These are phyloP conservation scores for Tachypleus tridentatus DNA, from an alignment of 1,140 invertebrate genomes.

Conservation along the genomic window DNA sequence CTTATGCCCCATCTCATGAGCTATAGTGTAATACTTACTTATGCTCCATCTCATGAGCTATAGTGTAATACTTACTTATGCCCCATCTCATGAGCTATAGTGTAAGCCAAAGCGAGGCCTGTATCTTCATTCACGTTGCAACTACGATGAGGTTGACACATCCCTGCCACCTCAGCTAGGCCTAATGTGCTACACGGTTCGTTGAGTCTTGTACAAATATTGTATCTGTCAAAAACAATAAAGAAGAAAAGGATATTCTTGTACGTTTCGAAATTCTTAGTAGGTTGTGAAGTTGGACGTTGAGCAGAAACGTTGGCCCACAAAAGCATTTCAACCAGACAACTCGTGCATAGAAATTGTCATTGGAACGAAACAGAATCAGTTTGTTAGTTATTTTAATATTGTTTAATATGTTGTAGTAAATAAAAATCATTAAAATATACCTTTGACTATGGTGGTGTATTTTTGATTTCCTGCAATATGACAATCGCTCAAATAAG, in stretches of 20 bases:
- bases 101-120: constrained; percentile 76
- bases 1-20: too few species aligned
- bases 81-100: constrained; percentile 83
- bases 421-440: too few species aligned
- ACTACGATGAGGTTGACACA: constrained; percentile 74
- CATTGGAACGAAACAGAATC: too few species aligned
- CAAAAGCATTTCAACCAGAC: too few species aligned
- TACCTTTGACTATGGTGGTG: too few species aligned
- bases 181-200: constrained; percentile 69
- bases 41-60: not conserved
- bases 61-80: constrained; percentile 60
- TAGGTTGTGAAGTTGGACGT: too few species aligned
- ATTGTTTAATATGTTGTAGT: too few species aligned
- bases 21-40: not conserved
- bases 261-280: not conserved
- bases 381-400: too few species aligned
- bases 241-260: constrained; percentile 6
- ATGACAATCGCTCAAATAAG: too few species aligned
- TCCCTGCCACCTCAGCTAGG: constrained; percentile 75
- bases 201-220: constrained; percentile 68
- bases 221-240: constrained; percentile 43
- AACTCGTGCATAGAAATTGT: too few species aligned
- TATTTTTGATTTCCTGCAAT: too few species aligned
- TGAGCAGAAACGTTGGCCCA: too few species aligned
- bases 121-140: constrained; percentile 88